Percentiles rank a stretch among this genome's conserved stretches.
Evolutionary conservation across 2,888 invertebrate species (phyloP).

Genomic region (Troilus luridus): DNA sequence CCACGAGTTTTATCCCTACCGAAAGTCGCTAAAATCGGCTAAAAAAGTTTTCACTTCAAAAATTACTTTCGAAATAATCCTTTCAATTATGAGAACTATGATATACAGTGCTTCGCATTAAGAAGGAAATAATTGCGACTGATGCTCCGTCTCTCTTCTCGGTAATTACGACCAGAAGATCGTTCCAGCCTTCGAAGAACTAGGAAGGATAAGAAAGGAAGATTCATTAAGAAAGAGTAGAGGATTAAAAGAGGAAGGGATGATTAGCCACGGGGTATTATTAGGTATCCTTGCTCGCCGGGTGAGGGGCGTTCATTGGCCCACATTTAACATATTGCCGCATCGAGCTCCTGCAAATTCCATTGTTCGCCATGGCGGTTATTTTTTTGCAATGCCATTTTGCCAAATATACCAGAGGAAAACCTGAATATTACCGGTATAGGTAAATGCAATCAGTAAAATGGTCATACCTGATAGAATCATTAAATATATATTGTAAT

Average conservation of each 20-base stretch:
- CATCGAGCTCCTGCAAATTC: neutral
- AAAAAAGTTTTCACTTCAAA: too few relatives aligned
- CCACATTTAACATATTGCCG: conserved; percentile 35
- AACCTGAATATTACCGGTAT: neutral
- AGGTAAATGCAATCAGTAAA: too few relatives aligned
- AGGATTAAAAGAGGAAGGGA: conserved; percentile 1
- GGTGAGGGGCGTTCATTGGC: conserved; percentile 28
- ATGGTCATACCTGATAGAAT: too few relatives aligned
- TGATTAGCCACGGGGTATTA: conserved; percentile 33
- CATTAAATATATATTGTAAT: too few relatives aligned
- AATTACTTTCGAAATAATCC: neutral
- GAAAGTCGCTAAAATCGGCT: too few relatives aligned
- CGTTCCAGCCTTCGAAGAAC: neutral
- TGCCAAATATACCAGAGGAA: neutral
- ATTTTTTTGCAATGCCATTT: neutral
- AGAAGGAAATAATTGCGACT: neutral
- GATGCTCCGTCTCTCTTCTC: neutral
- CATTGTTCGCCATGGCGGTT: neutral
- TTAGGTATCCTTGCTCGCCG: neutral
- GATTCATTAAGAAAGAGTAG: conserved; percentile 12
- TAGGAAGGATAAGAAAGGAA: neutral
- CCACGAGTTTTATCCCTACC: too few relatives aligned
- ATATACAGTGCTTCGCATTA: neutral
- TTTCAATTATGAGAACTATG: neutral
- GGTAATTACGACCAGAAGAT: neutral